These are phyloP conservation scores for Mythimna lalbum DNA, from an alignment of 2,888 invertebrate species.

Conservation along the genomic window DNA sequence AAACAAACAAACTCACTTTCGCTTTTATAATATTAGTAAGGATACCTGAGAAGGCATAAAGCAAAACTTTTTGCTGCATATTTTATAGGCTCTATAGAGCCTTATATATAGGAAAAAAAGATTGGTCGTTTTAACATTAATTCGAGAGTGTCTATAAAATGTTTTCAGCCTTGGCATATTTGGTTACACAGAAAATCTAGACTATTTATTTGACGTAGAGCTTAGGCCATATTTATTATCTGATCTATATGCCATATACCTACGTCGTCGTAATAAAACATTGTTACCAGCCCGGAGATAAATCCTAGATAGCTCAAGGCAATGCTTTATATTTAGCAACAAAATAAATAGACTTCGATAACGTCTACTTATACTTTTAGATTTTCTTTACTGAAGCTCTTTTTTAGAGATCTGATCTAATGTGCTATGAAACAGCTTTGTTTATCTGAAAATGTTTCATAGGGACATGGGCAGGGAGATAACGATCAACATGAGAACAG, in stretches of 20 bases:
- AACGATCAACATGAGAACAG: background rate
- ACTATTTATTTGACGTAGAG: constrained; percentile 10
- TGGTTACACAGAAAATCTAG: constrained; percentile 15
- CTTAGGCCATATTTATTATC: constrained; percentile 20
- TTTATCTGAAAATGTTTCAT: background rate
- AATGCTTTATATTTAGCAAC: constrained; percentile 1
- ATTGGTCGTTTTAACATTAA: background rate
- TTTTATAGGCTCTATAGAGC: background rate
- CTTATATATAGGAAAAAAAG: background rate
- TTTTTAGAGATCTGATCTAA: constrained; percentile 10
- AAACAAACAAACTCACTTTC: no score
- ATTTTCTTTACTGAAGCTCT: background rate
- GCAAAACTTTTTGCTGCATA: background rate
- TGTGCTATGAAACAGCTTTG: background rate
- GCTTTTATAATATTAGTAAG: no score
- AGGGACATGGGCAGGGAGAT: background rate
- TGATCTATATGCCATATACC: constrained; percentile 2
- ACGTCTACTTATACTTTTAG: background rate
- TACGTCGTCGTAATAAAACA: constrained; percentile 6
- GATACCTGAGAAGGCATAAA: background rate
- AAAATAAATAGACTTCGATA: background rate
- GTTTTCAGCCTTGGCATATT: constrained; percentile 6
- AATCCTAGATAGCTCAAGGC: constrained; percentile 2
- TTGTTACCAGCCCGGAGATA: constrained; percentile 5
- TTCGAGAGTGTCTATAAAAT: constrained; percentile 1